Percentiles rank a stretch among this genome's conserved stretches.
phyloP scores from a whole-genome alignment of 2,888 invertebrate genomes.

The Chrysopilus asiliformis region DNA sequence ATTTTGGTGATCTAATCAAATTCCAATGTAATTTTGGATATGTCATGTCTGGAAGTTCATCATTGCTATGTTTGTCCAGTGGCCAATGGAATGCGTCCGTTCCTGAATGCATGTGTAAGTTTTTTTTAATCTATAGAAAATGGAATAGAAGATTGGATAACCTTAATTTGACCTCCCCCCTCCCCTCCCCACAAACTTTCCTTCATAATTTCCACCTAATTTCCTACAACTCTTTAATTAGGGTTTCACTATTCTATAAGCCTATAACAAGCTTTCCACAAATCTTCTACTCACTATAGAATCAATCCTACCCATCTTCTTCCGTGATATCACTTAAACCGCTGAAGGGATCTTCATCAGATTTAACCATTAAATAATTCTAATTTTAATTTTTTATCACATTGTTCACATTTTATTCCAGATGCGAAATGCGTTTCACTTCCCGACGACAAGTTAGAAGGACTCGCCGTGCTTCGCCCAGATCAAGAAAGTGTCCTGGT shows the following conservation, averaged over 20 bases:
- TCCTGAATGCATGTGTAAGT: conserved; percentile 86
- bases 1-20: conserved; percentile 77
- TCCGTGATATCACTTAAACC: too few species aligned
- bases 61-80: conserved; percentile 73
- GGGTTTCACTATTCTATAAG: too few species aligned
- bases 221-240: conserved; percentile 3
- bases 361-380: too few species aligned
- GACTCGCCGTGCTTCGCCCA: conserved; percentile 60
- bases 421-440: conserved; percentile 83
- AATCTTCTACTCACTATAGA: too few species aligned
- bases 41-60: conserved; percentile 76
- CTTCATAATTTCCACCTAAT: too few species aligned
- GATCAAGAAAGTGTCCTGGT: conserved; percentile 74
- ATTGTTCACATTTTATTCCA: conserved; percentile 35
- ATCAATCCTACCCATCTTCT: too few species aligned
- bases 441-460: conserved; percentile 79
- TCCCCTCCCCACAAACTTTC: too few species aligned
- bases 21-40: conserved; percentile 94
- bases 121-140: too few species aligned
- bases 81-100: conserved; percentile 90
- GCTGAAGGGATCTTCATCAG: too few species aligned
- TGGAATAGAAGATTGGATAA: too few species aligned
- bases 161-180: too few species aligned
- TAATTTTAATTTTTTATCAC: conserved; percentile 7
- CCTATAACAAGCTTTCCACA: too few species aligned